Percentiles rank a stretch among this genome's conserved stretches.
Evolutionary conservation across 2,797 vertebrate species (phyloP).

Genomic region (Lithobates sylvaticus): DNA sequence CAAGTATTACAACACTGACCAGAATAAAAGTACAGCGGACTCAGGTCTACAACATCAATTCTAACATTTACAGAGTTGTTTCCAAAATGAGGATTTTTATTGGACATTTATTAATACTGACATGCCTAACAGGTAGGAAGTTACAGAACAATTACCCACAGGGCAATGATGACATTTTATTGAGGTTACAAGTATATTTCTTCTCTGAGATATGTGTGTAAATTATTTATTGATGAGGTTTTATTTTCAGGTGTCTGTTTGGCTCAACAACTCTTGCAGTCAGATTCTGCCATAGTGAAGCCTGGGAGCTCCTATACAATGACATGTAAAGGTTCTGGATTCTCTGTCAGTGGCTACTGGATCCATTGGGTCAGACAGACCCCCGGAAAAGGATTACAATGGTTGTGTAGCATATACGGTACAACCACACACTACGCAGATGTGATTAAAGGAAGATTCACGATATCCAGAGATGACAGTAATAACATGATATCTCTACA

Average conservation of each 20-base stretch:
- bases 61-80: neutral
- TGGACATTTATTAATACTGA: neutral
- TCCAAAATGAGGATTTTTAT: neutral
- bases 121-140: neutral
- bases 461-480: constrained; percentile 7
- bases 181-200: too few relatives aligned
- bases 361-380: neutral
- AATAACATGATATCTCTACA: constrained; percentile 13
- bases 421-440: neutral
- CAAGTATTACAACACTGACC: neutral
- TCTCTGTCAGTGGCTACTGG: neutral
- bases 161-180: too few relatives aligned
- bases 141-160: neutral
- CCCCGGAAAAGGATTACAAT: neutral
- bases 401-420: neutral
- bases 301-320: neutral
- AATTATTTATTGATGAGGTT: neutral
- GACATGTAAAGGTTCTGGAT: constrained; percentile 11
- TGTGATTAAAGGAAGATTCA: constrained; percentile 19
- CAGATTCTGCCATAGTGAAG: neutral
- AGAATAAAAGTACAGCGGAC: neutral
- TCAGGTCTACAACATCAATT: neutral
- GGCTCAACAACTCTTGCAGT: neutral
- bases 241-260: neutral
- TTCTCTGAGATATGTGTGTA: neutral